These are phyloP conservation scores for Cataglyphis rosenhaueri DNA, from an alignment of 2,888 invertebrate species.

Conservation along the genomic window DNA sequence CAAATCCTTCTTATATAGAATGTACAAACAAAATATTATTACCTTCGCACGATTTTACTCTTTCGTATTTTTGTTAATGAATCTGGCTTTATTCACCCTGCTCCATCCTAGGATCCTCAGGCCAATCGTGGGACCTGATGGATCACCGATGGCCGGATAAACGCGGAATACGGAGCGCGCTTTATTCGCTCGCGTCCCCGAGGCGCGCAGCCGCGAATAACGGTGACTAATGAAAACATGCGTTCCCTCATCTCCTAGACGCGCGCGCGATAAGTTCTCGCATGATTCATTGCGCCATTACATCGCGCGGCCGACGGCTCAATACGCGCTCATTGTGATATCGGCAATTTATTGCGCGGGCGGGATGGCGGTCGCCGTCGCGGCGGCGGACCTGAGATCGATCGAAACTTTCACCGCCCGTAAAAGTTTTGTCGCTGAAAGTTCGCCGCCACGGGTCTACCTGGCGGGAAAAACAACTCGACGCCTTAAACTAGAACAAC, in stretches of 20 bases:
- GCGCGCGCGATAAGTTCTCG: constrained; percentile 71
- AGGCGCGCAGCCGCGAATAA: constrained; percentile 66
- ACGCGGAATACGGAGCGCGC: constrained; percentile 59
- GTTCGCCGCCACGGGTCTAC: constrained; percentile 27
- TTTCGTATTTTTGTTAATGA: neutral
- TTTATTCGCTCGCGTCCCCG: constrained; percentile 51
- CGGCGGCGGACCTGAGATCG: constrained; percentile 46
- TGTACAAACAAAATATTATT: neutral
- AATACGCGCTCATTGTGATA: constrained; percentile 75
- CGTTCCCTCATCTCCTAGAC: constrained; percentile 73
- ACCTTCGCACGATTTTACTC: neutral
- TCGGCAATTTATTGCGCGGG: constrained; percentile 72
- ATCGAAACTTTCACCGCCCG: constrained; percentile 61
- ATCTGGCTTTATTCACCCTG: neutral
- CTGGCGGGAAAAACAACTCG: constrained; percentile 54
- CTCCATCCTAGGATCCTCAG: constrained; percentile 19
- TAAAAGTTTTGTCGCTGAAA: constrained; percentile 54
- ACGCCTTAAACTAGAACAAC: constrained; percentile 26
- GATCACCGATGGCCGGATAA: constrained; percentile 66
- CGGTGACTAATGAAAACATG: constrained; percentile 75
- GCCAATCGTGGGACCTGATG: constrained; percentile 61
- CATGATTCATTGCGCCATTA: constrained; percentile 75
- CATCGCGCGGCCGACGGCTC: constrained; percentile 70
- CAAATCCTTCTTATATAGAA: neutral
- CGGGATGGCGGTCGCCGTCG: constrained; percentile 50